Conservation (phyloP, 2,797 vertebrate genomes). For the Poecilia velifera region DNA sequence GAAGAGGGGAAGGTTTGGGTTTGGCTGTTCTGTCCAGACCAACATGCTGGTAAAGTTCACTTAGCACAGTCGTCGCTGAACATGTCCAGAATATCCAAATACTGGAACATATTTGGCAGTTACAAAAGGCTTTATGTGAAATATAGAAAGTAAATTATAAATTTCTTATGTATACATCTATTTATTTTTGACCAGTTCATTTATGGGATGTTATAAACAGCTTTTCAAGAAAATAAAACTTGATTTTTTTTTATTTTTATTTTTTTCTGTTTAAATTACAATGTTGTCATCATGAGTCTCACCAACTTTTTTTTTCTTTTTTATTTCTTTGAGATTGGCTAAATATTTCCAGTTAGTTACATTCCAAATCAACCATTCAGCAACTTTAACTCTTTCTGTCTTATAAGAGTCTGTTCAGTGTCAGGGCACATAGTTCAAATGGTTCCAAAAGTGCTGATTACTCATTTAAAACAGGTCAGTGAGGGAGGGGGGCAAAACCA, state of each 20-base stretch:
- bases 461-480: slow-evolving; percentile 47
- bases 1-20: slow-evolving; percentile 65
- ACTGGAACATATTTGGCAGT: slow-evolving; percentile 82
- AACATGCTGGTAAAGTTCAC: slow-evolving; percentile 73
- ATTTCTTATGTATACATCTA: slow-evolving; percentile 92
- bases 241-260: slow-evolving; percentile 11
- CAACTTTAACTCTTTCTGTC: slow-evolving; percentile 29
- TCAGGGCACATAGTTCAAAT: slow-evolving; percentile 10
- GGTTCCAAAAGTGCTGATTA: not conserved
- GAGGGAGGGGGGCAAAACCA: not conserved
- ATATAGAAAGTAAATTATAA: slow-evolving; percentile 86
- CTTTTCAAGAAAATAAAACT: slow-evolving; percentile 66
- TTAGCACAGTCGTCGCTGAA: slow-evolving; percentile 83
- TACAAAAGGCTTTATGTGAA: slow-evolving; percentile 89
- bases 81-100: slow-evolving; percentile 62
- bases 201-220: slow-evolving; percentile 75
- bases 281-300: slow-evolving; percentile 53
- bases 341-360: slow-evolving; percentile 61
- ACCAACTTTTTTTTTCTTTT: slow-evolving; percentile 42
- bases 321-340: slow-evolving; percentile 40
- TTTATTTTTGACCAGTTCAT: slow-evolving; percentile 91
- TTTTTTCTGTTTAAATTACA: slow-evolving; percentile 64
- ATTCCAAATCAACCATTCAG: slow-evolving; percentile 72
- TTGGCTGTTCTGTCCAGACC: slow-evolving; percentile 67
- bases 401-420: slow-evolving; percentile 27